Base-by-base conservation (phyloP, 2,888 invertebrate genomes). In the Scaptomyza tumidula region DNA sequence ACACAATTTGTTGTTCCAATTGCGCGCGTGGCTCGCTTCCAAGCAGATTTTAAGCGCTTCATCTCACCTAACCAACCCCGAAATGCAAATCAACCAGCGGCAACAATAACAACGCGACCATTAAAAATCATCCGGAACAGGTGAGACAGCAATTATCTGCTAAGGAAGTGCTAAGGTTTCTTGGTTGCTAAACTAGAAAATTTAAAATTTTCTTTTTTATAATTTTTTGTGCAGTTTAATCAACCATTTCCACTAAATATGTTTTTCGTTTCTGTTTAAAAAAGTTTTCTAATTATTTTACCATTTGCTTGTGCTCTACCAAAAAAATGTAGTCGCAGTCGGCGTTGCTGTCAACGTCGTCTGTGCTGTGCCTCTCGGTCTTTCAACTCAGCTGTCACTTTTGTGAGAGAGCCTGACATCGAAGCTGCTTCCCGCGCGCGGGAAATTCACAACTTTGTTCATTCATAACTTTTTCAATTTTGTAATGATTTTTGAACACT, bases 351-450 rank as follows among this genome's bases (percentile, higher is more conserved):
- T 56, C 67, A 59, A 67, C 56, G 72, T 55, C 41, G 44, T 41
- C 37, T 39, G n/a, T 43, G 50, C 59, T 54, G 45, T 13, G 49
- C 39, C 48, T 55, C 78, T 37, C 53, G 49, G 65, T 67, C 78
- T 27, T 49, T 49, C 31, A 71, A 64, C 84, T 85, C 83, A 88
- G 80, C 83, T 85, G 81, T 85, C 86, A 81, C 41, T 69, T 75
- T 59, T 31, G 44, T 46, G 33, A 60, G 57, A 19, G 57, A 33
- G 41, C 49, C 37, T 74, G 71, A 86, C 87, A 84, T 82, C 65
- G 65, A 63, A 72, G 58, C 71, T 53, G 77, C 53, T 80, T 86
- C 91, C 91, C 91, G 91, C 91, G 91, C 91, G 91, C 90, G 91
- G 91, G 90, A 91, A 91, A 87, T 75, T 61, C 19, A 14, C 16